Evolutionary conservation across 2,113 vertebrate species (phyloP).

Genomic region (Apteryx owenii): DNA sequence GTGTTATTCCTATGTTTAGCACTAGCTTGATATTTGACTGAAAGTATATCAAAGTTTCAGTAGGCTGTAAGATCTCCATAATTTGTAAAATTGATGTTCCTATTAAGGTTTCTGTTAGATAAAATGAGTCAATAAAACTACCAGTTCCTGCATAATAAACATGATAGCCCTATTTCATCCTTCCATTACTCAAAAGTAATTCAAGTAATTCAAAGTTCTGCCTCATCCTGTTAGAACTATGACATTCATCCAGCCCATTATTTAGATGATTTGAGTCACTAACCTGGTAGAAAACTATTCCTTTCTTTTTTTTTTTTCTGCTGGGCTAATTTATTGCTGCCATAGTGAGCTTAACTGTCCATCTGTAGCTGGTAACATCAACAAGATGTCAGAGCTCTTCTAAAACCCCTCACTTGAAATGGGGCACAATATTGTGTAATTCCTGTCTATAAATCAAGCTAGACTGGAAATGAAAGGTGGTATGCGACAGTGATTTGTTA

Average conservation of each 20-base stretch:
- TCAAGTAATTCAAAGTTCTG: not conserved
- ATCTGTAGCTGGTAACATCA: not conserved
- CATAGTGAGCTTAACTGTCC: not conserved
- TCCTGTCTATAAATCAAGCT: not conserved
- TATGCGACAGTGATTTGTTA: not conserved
- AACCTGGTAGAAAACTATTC: not conserved
- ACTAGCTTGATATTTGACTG: not conserved
- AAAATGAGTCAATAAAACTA: not conserved
- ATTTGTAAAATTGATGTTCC: not conserved
- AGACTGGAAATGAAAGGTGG: not conserved
- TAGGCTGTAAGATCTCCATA: not conserved
- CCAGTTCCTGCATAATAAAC: not conserved
- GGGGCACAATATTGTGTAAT: not conserved
- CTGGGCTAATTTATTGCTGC: not conserved
- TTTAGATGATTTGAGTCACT: not conserved
- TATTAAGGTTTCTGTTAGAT: not conserved
- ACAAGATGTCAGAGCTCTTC: not conserved
- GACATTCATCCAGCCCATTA: not conserved
- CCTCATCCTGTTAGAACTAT: not conserved
- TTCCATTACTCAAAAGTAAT: not conserved
- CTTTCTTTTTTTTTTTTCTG: not conserved
- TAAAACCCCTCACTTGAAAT: not conserved
- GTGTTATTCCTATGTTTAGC: not conserved
- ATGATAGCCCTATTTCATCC: not conserved
- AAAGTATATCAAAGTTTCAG: not conserved